Evolutionary conservation across 92 coral and sea anemone species (phyloP), one percentile per base, ranked within the genome.

Genomic region (Parazoanthus swiftii): DNA sequence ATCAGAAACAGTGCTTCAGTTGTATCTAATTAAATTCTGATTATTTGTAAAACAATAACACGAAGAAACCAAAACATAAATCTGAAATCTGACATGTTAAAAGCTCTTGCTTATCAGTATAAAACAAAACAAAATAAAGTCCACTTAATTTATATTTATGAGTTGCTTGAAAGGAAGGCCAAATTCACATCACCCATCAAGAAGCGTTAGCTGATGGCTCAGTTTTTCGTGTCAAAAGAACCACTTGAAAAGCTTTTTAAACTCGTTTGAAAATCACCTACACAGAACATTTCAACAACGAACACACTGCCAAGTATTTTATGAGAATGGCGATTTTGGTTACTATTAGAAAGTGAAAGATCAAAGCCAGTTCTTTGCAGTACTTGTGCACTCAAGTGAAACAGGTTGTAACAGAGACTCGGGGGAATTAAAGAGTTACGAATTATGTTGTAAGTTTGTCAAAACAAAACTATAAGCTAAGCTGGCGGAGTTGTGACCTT

Each of bases 401-500:
- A 21, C 70, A 63, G 26, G 66, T 58, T 20, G 26, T 63, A 63
- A 63, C 70, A 5, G 70, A 63, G n/a, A 18, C 8, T 63, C 23
- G 20, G 18, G 33, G 66, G 66, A 58, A 58, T 48, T 48, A 48
- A 8, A 48, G 26, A 38, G 36, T 4, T 21, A 6, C 9, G 38
- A 44, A 48, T 48, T 25, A 48, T 48, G 15, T 46, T 21, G 37
- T 66, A 63, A 5, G 8, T 59, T 59, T 21, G 85, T 35, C 74
- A 2, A 83, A 13, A 48, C 77, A 71, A 84, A 84, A 26, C 79
- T 2, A 39, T 29, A 9, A 25, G 14, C 66, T 26, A 20, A 6
- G 79, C 77, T 84, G 1, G 29, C 15, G 16, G 65, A 14, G 65
- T 50, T 46, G 79, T 83, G 86, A 83, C 26, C 67, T 42, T 51